phyloP scores from a whole-genome alignment of 64 coral and sea anemone genomes.

The Montipora cactus region DNA sequence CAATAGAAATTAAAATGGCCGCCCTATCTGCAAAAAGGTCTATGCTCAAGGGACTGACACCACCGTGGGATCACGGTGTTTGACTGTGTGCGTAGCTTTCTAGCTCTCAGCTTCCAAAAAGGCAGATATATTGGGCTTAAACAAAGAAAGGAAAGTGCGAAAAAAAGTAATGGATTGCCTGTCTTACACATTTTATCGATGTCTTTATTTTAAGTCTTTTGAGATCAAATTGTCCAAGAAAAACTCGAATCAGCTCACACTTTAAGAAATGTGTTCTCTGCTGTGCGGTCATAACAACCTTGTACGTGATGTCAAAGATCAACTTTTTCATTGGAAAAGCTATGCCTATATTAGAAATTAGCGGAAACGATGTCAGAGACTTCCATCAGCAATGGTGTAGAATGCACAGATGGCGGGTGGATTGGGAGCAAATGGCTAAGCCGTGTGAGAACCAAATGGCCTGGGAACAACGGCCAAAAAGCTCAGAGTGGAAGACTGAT shows the following conservation, averaged over 20 bases:
- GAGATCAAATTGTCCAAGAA: too few species aligned
- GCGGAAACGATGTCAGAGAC: background rate
- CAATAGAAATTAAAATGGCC: too few species aligned
- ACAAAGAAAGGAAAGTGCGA: too few species aligned
- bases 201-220: too few species aligned
- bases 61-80: too few species aligned
- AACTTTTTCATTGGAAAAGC: background rate
- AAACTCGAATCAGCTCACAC: background rate
- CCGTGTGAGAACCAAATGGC: constrained; percentile 56
- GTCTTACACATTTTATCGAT: too few species aligned
- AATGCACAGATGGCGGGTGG: constrained; percentile 77
- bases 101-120: too few species aligned
- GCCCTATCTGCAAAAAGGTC: too few species aligned
- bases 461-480: constrained; percentile 58
- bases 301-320: background rate
- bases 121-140: too few species aligned
- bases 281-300: background rate
- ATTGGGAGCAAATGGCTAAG: constrained; percentile 71
- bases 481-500: constrained; percentile 57
- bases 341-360: background rate
- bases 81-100: too few species aligned
- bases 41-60: too few species aligned
- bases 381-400: constrained; percentile 61
- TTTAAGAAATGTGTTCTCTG: background rate
- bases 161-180: too few species aligned